phyloP scores from a whole-genome alignment of 2,113 vertebrate genomes.

The Poecile atricapillus region DNA sequence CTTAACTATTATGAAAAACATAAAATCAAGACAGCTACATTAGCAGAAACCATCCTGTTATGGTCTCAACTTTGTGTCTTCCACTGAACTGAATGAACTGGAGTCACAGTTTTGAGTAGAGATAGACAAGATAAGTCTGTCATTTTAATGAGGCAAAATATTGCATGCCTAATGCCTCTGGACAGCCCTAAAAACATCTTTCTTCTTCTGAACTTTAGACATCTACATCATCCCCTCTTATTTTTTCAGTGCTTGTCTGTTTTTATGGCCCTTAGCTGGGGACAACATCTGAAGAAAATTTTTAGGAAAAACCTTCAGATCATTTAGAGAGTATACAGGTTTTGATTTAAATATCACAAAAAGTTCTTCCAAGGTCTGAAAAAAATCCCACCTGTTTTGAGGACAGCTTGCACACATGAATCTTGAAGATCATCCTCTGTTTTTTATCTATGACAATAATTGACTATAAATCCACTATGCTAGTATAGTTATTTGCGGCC shows the following conservation, averaged over 20 bases:
- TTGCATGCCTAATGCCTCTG: not conserved
- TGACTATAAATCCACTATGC: not conserved
- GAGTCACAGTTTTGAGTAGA: not conserved
- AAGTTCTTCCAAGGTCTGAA: not conserved
- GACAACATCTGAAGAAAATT: not conserved
- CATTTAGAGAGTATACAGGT: not conserved
- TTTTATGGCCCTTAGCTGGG: not conserved
- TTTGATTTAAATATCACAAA: not conserved
- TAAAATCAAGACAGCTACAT: not conserved
- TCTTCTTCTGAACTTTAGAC: not conserved
- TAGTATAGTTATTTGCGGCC: not conserved
- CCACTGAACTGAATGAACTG: not conserved
- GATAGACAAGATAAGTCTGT: not conserved
- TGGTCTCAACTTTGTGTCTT: not conserved
- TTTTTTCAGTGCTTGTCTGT: not conserved
- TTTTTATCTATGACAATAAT: not conserved
- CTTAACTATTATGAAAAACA: not conserved
- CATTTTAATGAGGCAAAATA: not conserved
- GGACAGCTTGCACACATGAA: not conserved
- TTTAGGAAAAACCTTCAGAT: not conserved
- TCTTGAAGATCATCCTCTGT: not conserved
- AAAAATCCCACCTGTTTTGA: not conserved
- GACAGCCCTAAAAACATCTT: not conserved
- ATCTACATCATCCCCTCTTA: rapidly evolving
- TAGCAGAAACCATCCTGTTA: not conserved